These are phyloP conservation scores for Apamea monoglypha DNA, from an alignment of 2,888 invertebrate genomes.

Conservation along the genomic window DNA sequence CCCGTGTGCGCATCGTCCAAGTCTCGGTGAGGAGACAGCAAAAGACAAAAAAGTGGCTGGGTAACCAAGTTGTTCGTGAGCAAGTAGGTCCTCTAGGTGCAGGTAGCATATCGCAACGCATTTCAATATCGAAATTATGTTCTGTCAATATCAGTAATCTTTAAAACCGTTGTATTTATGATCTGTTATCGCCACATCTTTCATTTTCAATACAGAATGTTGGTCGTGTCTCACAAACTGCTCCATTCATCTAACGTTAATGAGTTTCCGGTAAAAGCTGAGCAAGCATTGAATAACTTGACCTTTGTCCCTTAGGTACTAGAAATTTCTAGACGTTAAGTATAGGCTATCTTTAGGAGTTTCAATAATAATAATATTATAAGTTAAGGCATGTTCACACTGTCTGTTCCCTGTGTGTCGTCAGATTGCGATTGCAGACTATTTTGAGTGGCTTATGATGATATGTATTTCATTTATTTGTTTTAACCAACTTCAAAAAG, in stretches of 20 bases:
- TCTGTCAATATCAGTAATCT: neutral
- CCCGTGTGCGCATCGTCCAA: no score
- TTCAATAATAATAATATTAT: slow-evolving; percentile 24
- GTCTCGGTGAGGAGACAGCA: no score
- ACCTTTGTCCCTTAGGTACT: slow-evolving; percentile 43
- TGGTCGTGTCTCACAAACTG: slow-evolving; percentile 42
- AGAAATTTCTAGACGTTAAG: slow-evolving; percentile 47
- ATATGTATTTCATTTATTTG: neutral
- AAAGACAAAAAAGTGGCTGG: no score
- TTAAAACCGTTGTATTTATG: neutral
- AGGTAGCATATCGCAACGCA: no score
- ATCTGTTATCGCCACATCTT: slow-evolving; percentile 13
- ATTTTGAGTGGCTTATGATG: neutral
- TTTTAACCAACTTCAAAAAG: neutral
- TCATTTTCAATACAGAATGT: slow-evolving; percentile 35
- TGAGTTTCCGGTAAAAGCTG: slow-evolving; percentile 61
- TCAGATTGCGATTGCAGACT: neutral
- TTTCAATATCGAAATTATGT: neutral
- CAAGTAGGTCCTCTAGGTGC: no score
- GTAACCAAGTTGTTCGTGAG: no score
- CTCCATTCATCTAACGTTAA: slow-evolving; percentile 53
- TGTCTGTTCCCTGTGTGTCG: neutral
- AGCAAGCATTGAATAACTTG: slow-evolving; percentile 54
- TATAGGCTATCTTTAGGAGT: slow-evolving; percentile 19
- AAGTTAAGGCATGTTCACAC: neutral